Conservation (phyloP, 2,888 invertebrate genomes). For the Myopa tessellatipennis region DNA sequence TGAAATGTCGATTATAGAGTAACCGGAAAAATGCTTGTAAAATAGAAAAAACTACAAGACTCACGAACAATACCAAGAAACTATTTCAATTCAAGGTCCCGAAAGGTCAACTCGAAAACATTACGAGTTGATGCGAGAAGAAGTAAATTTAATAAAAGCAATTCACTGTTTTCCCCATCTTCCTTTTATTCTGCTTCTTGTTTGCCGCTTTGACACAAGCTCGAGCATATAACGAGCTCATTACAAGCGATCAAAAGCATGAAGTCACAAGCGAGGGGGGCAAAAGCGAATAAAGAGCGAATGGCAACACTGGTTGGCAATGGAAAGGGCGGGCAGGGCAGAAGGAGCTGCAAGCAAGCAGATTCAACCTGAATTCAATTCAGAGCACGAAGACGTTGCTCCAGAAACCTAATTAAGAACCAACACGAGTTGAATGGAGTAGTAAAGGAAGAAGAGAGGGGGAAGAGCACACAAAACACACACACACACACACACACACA, state of each 20-base stretch:
- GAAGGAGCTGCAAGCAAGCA: neutral
- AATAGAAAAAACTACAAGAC: no score
- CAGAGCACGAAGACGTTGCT: constrained; percentile 28
- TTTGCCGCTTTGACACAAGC: no score
- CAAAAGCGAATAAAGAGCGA: neutral
- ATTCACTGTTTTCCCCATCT: no score
- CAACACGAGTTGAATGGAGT: constrained; percentile 14
- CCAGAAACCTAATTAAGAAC: constrained; percentile 22
- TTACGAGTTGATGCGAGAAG: no score
- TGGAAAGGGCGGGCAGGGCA: neutral
- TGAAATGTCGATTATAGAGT: no score
- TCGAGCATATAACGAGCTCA: neutral
- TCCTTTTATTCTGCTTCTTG: no score
- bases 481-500: neutral
- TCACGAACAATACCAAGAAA: no score
- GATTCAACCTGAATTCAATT: neutral
- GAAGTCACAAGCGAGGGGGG: neutral
- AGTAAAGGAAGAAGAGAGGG: neutral
- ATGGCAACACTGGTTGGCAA: neutral
- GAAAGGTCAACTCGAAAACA: no score
- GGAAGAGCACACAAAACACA: neutral
- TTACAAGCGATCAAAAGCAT: neutral
- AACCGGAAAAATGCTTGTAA: no score
- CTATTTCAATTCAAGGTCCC: no score
- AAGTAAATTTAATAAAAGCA: no score